These are phyloP conservation scores for Antheraea mylitta DNA, from an alignment of 1,140 invertebrate genomes.

Conservation along the genomic window DNA sequence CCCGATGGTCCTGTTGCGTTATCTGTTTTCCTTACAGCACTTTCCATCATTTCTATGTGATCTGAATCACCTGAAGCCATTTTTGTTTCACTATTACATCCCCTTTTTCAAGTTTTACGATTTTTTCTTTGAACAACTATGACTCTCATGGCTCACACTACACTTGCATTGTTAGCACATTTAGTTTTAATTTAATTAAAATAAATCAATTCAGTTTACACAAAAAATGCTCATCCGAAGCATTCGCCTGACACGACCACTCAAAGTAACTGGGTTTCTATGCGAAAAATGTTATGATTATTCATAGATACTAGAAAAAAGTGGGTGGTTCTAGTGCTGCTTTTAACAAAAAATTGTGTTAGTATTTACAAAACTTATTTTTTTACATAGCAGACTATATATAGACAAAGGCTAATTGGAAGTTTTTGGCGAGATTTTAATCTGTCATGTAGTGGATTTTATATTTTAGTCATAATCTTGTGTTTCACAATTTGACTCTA, in stretches of 20 bases:
- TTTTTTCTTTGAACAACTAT: conserved; percentile 57
- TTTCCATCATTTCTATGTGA: conserved; percentile 74
- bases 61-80: conserved; percentile 83
- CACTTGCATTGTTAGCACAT: conserved; percentile 62
- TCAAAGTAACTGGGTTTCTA: conserved; percentile 62
- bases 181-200: conserved; percentile 70
- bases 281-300: conserved; percentile 24
- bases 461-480: no score
- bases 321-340: conserved; percentile 19
- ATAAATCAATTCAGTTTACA: conserved; percentile 74
- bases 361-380: no score
- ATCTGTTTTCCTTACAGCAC: conserved; percentile 59
- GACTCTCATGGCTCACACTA: conserved; percentile 71
- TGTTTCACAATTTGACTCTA: no score
- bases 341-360: not conserved
- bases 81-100: conserved; percentile 77
- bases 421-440: no score
- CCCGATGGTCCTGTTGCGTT: conserved; percentile 49
- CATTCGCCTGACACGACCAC: conserved; percentile 71
- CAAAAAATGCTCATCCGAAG: conserved; percentile 63
- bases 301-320: conserved; percentile 22
- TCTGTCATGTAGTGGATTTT: no score
- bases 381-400: no score
- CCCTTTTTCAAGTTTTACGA: conserved; percentile 64
- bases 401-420: no score